phyloP scores from a whole-genome alignment of 2,888 invertebrate genomes.

The Acleris sparsana region DNA sequence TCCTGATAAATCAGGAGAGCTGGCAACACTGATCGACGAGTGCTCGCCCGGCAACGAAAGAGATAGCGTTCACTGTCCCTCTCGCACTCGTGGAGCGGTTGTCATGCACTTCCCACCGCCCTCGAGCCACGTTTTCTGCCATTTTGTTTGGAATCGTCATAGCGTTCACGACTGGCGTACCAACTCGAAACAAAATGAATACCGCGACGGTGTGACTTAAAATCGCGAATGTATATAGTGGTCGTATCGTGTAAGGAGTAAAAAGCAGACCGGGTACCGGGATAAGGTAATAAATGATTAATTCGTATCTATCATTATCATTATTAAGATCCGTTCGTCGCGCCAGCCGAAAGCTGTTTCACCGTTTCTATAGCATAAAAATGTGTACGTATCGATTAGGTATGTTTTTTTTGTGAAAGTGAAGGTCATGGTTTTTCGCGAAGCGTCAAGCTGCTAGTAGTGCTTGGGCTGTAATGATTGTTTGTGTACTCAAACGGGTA shows the following conservation, averaged over 20 bases:
- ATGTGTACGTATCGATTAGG: no score
- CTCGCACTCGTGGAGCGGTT: constrained; percentile 32
- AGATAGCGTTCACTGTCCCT: constrained; percentile 20
- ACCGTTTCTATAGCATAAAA: no score
- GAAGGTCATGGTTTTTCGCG: constrained; percentile 1
- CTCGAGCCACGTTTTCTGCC: constrained; percentile 47
- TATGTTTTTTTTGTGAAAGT: constrained; percentile 1
- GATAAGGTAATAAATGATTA: constrained; percentile 21
- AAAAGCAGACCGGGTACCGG: constrained; percentile 4
- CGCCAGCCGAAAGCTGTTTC: constrained; percentile 1
- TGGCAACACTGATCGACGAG: no score
- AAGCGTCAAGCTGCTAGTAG: constrained; percentile 12
- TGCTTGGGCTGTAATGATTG: constrained; percentile 15
- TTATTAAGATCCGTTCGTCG: no score
- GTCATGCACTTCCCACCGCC: constrained; percentile 39
- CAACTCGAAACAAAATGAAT: constrained; percentile 39
- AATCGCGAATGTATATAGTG: constrained; percentile 23
- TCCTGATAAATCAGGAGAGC: no score
- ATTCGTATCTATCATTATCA: neutral
- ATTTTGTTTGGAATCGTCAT: constrained; percentile 55
- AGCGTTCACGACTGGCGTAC: constrained; percentile 43
- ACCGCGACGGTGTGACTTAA: constrained; percentile 33
- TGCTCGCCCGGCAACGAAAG: constrained; percentile 20
- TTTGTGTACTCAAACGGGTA: constrained; percentile 7
- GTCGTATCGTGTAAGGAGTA: constrained; percentile 6